Evolutionary conservation across 1,140 invertebrate species (phyloP).

Genomic region (Aphidius ervi): DNA sequence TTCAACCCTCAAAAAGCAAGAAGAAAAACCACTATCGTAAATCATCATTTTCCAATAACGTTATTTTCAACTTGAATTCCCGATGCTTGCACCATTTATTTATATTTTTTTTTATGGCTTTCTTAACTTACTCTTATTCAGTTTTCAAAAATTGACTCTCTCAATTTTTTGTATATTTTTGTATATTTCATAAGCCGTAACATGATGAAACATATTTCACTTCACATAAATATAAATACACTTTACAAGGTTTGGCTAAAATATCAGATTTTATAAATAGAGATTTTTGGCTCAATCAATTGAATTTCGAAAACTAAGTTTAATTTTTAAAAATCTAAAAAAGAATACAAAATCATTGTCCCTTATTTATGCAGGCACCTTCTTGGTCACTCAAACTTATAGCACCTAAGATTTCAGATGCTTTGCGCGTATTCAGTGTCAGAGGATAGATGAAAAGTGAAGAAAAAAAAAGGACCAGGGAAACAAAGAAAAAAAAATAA

Average conservation of each 20-base stretch:
- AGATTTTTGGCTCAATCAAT: no score
- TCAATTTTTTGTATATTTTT: not conserved
- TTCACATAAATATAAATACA: no score
- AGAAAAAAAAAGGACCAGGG: constrained; percentile 25
- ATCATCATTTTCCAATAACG: constrained; percentile 57
- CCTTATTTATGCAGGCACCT: not conserved
- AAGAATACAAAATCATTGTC: not conserved
- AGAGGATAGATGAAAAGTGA: constrained; percentile 21
- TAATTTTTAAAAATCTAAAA: not conserved
- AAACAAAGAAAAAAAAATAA: constrained; percentile 2
- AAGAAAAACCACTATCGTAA: constrained; percentile 53
- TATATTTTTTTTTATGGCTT: constrained; percentile 11
- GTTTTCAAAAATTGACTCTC: constrained; percentile 11
- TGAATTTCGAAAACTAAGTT: no score
- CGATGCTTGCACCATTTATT: constrained; percentile 20
- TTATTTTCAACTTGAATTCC: constrained; percentile 37
- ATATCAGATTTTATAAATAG: no score
- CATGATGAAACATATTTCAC: no score
- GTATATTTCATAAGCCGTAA: no score
- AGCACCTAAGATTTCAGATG: not conserved
- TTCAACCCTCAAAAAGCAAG: constrained; percentile 20
- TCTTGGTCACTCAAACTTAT: not conserved
- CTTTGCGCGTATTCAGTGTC: not conserved
- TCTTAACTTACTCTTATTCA: constrained; percentile 5
- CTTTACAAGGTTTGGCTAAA: no score